These are phyloP conservation scores for Antechinus stuartii DNA, from an alignment of 2,113 vertebrate species.

Conservation along the genomic window DNA sequence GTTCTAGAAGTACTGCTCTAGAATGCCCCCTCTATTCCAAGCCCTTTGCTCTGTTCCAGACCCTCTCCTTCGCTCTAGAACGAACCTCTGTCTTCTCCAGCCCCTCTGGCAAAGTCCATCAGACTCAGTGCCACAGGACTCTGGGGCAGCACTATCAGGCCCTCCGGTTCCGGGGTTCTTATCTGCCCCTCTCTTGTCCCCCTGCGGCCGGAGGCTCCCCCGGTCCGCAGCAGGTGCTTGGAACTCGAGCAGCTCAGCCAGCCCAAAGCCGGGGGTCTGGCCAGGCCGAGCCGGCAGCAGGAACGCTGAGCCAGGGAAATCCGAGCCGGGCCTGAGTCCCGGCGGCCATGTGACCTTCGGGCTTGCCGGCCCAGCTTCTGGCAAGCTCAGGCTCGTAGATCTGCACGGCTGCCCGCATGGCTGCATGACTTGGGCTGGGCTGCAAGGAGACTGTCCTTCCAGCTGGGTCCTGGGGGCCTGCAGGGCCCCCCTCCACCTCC, in stretches of 20 bases:
- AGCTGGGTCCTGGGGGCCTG: too few relatives aligned
- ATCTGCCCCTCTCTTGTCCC: not conserved
- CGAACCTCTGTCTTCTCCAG: not conserved
- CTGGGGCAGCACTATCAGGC: too few relatives aligned
- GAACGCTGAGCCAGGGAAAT: not conserved
- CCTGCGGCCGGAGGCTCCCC: not conserved
- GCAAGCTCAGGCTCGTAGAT: not conserved
- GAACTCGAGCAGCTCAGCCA: conserved; percentile 49
- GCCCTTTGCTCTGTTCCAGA: rapidly evolving
- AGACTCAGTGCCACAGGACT: not conserved
- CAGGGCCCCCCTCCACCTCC: too few relatives aligned
- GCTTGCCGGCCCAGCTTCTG: not conserved
- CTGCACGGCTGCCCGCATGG: too few relatives aligned
- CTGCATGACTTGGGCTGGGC: not conserved
- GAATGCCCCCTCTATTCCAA: not conserved
- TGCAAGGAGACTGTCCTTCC: not conserved
- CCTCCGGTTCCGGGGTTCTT: not conserved
- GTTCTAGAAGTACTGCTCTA: not conserved
- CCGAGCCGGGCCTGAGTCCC: not conserved
- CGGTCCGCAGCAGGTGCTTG: conserved; percentile 57
- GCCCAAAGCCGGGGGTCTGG: not conserved
- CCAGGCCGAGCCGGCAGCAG: conserved; percentile 65
- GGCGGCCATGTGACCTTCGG: too few relatives aligned
- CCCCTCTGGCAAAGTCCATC: not conserved
- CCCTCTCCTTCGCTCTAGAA: not conserved